These are phyloP conservation scores for Sebastiscus albofasciatus DNA, from an alignment of 2,797 vertebrate species.

Conservation along the genomic window DNA sequence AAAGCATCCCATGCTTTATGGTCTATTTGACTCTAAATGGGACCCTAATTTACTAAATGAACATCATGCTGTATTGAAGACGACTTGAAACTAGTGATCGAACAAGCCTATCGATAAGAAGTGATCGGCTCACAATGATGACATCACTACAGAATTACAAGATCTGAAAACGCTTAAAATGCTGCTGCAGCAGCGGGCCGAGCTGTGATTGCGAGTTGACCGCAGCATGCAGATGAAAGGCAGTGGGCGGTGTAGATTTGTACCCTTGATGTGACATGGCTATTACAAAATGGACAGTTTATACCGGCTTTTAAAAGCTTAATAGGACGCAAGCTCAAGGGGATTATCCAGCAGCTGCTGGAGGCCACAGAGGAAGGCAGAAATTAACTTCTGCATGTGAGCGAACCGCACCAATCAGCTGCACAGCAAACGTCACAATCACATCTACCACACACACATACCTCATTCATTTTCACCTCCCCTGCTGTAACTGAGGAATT, in stretches of 20 bases:
- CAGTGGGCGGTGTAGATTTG: constrained; percentile 57
- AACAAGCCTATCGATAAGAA: constrained; percentile 14
- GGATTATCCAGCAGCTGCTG: constrained; percentile 82
- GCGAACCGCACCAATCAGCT: constrained; percentile 43
- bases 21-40: no score
- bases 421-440: constrained; percentile 23
- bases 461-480: constrained; percentile 42
- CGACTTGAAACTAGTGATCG: no score
- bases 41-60: no score
- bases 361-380: constrained; percentile 58
- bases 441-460: constrained; percentile 27
- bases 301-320: constrained; percentile 84
- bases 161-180: neutral
- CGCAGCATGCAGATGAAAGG: constrained; percentile 47
- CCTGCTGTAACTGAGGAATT: constrained; percentile 42
- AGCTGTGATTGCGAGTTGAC: constrained; percentile 8
- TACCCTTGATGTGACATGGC: constrained; percentile 75
- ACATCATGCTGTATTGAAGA: no score
- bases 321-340: constrained; percentile 72
- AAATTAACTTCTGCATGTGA: constrained; percentile 75
- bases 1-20: no score
- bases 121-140: constrained; percentile 18
- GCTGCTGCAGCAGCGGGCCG: neutral
- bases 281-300: constrained; percentile 85
- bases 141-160: constrained; percentile 5